Evolutionary conservation across 2,888 invertebrate genomes (phyloP), one percentile per base, ranked within the genome.

Genomic region (Mythimna albipuncta): DNA sequence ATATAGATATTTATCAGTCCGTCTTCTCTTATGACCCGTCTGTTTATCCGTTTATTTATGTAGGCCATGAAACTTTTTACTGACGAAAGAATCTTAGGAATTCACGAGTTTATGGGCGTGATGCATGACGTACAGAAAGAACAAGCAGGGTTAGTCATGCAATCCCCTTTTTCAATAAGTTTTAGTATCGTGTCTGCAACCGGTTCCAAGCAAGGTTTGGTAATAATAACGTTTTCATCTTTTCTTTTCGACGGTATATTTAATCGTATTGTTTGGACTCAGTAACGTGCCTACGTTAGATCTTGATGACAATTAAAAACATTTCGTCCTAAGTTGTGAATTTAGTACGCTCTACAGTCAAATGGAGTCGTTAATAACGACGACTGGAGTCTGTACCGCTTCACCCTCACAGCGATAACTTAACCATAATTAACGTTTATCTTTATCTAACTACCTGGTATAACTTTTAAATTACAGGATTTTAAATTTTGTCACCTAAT

Each of bases 401-500:
- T 72, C 67, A 67, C 72, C 58, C 68, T 64, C 64, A 69, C 69
- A 75, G 71, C 79, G 68, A 73, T 82, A 83, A 85, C 70, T 85
- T 82, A 72, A 69, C 80, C 79, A 81, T 85, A 73, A 81, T 85
- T 74, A 84, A 81, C 67, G 72, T 86, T 87, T 83, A 85, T 79
- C 81, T 87, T 84, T 83, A 87, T 77, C 83, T 89, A 88, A 83
- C 87, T 89, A 88, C 82, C 79, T 75, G 88, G 82, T 83, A 82
- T 81, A 85, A 81, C 75, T 84, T 91, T 89, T 83, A 87, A 89
- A 88, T 88, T 88, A 89, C 78, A 83, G 84, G 82, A 84, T 86
- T 86, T 85, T 83, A 83, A 87, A 84, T 88, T 85, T 86, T 87
- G 81, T 87, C 85, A 82, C 85, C 89, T 93, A 91, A 91, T 92